These are phyloP conservation scores for Zaprionus ghesquierei DNA, from an alignment of 1,140 invertebrate genomes.

Conservation along the genomic window DNA sequence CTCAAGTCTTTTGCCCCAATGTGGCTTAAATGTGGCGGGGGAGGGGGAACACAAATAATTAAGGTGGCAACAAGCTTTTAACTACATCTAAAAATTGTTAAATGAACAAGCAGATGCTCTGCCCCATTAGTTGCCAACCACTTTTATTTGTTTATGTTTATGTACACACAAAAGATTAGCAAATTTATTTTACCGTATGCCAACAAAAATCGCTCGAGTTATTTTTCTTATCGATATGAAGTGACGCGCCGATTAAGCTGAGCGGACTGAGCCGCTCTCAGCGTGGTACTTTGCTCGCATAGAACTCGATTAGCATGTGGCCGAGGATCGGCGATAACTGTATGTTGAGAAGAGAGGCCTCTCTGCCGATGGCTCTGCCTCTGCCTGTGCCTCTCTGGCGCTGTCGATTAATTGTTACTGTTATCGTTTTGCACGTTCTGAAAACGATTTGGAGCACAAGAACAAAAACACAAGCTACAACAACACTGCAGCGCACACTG, in stretches of 20 bases:
- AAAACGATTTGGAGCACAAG: conserved; percentile 46
- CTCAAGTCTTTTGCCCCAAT: conserved; percentile 21
- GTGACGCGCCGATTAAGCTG: not conserved
- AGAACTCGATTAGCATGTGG: not conserved
- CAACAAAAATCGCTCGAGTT: not conserved
- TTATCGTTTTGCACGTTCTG: conserved; percentile 62
- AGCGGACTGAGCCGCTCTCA: not conserved
- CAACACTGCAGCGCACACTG: not conserved
- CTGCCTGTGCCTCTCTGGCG: not conserved
- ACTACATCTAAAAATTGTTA: not conserved
- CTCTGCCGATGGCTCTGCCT: not conserved
- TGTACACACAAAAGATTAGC: not conserved
- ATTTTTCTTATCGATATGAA: not conserved
- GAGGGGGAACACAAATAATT: conserved; percentile 1
- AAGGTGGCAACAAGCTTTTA: not conserved
- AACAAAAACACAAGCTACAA: not conserved
- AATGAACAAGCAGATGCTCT: not conserved
- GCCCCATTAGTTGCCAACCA: not conserved
- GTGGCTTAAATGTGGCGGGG: not conserved
- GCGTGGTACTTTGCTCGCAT: not conserved
- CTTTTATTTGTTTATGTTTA: not conserved
- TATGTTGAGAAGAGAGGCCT: not conserved
- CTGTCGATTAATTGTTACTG: conserved; percentile 47
- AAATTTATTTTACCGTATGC: not conserved
- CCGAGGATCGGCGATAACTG: not conserved